phyloP scores from a whole-genome alignment of 2,113 vertebrate species.

The Pitta sordida region DNA sequence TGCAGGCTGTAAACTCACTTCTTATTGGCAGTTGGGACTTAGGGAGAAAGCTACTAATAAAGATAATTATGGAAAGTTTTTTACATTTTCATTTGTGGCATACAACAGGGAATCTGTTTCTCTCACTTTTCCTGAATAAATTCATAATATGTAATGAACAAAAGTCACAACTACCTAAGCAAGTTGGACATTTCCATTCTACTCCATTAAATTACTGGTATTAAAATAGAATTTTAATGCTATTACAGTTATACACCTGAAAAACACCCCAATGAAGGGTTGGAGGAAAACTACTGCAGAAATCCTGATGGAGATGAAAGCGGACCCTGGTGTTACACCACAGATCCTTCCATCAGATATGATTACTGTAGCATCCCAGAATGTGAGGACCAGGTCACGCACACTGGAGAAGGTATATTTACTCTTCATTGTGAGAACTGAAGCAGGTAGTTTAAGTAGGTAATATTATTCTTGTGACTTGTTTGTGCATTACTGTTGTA shows the following conservation, averaged over 20 bases:
- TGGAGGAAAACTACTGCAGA: constrained; percentile 89
- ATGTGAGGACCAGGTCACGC: constrained; percentile 67
- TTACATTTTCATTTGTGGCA: neutral
- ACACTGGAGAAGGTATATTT: neutral
- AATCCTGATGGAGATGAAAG: constrained; percentile 84
- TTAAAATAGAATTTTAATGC: neutral
- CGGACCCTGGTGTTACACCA: constrained; percentile 95
- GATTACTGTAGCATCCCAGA: constrained; percentile 85
- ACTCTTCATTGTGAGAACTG: neutral
- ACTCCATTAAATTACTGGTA: neutral
- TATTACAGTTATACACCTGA: constrained; percentile 61
- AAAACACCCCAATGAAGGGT: constrained; percentile 21
- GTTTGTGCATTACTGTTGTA: neutral
- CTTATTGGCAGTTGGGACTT: neutral
- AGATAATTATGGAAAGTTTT: neutral
- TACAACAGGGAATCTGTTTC: neutral
- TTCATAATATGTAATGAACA: neutral
- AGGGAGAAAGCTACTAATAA: neutral
- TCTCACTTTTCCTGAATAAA: neutral
- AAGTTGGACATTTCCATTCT: neutral
- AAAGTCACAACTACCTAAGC: neutral
- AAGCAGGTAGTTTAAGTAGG: neutral
- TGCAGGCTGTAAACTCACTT: neutral
- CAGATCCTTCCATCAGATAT: constrained; percentile 72
- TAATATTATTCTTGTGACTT: neutral